phyloP scores from a whole-genome alignment of 2,797 vertebrate species.

The Eremophila alpestris region DNA sequence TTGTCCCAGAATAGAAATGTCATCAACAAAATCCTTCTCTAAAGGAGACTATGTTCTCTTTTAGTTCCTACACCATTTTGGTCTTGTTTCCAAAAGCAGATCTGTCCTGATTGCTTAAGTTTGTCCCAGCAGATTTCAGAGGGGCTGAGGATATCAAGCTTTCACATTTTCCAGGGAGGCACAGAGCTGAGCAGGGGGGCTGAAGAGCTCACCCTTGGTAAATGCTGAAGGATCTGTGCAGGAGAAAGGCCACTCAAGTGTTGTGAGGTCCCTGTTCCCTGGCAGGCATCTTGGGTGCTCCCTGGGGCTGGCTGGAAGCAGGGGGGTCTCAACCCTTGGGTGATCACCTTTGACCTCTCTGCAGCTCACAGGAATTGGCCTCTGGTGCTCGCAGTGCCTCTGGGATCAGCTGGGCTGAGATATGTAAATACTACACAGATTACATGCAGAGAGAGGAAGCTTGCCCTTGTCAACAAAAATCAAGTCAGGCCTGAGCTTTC shows the following conservation, averaged over 20 bases:
- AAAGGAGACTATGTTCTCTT: not conserved
- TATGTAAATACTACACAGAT: not conserved
- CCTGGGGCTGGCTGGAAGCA: not conserved
- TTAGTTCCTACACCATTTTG: not conserved
- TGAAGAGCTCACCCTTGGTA: not conserved
- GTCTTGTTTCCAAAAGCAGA: not conserved
- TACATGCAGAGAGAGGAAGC: not conserved
- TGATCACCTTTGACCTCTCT: accelerated
- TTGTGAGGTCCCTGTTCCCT: not conserved
- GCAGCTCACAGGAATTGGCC: accelerated
- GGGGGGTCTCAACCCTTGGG: not conserved
- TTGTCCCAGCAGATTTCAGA: not conserved
- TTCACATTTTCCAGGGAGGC: accelerated
- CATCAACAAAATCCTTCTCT: not conserved
- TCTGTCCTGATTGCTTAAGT: not conserved
- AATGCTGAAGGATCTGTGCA: not conserved
- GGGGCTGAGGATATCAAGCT: not conserved
- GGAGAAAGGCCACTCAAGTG: not conserved
- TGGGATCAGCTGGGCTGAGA: not conserved
- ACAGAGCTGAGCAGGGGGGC: not conserved
- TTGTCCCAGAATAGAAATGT: not conserved
- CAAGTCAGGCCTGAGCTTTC: not conserved
- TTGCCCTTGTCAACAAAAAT: not conserved
- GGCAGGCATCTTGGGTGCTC: accelerated
- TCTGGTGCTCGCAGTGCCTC: not conserved